A percentile compares a stretch with the other conserved stretches of the same genome.
These are phyloP conservation scores for Colinus virginianus DNA, from an alignment of 2,113 vertebrate genomes.

Conservation along the genomic window DNA sequence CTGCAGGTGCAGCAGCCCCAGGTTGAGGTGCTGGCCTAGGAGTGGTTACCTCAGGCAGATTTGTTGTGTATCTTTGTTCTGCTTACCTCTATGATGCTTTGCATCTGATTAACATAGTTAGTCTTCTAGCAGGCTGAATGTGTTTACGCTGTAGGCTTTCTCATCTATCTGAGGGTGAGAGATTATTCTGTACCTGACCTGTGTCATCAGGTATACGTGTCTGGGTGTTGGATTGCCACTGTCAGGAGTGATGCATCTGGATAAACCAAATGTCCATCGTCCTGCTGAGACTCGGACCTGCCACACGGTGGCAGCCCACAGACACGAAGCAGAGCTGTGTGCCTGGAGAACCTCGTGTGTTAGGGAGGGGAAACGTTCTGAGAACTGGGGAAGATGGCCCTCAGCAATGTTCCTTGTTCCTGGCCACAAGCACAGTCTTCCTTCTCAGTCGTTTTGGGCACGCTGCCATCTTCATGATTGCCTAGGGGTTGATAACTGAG, in stretches of 20 bases:
- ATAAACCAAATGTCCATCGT: not conserved
- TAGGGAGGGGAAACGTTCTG: not conserved
- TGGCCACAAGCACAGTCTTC: not conserved
- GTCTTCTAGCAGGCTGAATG: not conserved
- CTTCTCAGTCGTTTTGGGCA: not conserved
- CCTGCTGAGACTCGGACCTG: not conserved
- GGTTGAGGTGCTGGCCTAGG: not conserved
- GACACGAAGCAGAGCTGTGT: not conserved
- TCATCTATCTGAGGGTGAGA: not conserved
- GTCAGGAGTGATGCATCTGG: not conserved
- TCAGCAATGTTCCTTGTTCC: not conserved
- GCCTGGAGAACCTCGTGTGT: not conserved
- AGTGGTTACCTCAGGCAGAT: not conserved
- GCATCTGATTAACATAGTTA: not conserved
- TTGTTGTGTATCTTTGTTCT: not conserved
- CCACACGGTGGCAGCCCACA: conserved; percentile 77
- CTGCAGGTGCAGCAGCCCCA: accelerated
- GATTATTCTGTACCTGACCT: not conserved
- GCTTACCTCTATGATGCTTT: accelerated
- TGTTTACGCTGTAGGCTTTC: not conserved
- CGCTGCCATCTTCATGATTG: accelerated
- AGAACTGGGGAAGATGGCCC: not conserved
- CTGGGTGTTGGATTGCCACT: not conserved
- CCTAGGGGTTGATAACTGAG: not conserved
- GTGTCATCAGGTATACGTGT: accelerated